phyloP scores from a whole-genome alignment of 2,113 vertebrate genomes.

The Dipodomys merriami region DNA sequence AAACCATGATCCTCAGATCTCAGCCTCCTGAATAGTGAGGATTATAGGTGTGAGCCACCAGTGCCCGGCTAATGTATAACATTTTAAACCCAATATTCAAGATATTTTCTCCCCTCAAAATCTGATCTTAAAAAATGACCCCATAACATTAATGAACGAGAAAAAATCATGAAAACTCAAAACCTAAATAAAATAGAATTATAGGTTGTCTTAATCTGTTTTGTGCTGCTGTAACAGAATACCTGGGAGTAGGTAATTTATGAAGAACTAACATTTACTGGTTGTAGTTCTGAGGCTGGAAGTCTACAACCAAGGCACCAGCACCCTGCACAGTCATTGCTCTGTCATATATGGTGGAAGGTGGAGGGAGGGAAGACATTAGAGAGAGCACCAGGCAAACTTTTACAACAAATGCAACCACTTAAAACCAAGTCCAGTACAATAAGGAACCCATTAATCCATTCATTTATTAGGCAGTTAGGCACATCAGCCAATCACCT shows the following conservation, averaged over 20 bases:
- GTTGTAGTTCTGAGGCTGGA: background rate
- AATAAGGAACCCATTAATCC: background rate
- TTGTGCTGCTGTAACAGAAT: background rate
- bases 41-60: too few species aligned
- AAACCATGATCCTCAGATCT: too few species aligned
- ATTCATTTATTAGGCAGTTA: background rate
- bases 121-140: too few species aligned
- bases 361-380: background rate
- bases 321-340: background rate
- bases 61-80: too few species aligned
- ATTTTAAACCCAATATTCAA: too few species aligned
- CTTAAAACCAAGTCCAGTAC: background rate
- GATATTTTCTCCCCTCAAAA: too few species aligned
- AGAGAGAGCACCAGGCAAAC: background rate
- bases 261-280: background rate
- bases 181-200: background rate
- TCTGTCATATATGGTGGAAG: background rate
- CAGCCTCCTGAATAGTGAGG: too few species aligned
- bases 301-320: background rate
- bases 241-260: background rate
- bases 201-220: background rate
- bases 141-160: too few species aligned
- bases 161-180: background rate
- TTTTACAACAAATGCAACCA: background rate
- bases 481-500: background rate